phyloP scores from a whole-genome alignment of 2,113 vertebrate species.

The Oreocharis arfaki region DNA sequence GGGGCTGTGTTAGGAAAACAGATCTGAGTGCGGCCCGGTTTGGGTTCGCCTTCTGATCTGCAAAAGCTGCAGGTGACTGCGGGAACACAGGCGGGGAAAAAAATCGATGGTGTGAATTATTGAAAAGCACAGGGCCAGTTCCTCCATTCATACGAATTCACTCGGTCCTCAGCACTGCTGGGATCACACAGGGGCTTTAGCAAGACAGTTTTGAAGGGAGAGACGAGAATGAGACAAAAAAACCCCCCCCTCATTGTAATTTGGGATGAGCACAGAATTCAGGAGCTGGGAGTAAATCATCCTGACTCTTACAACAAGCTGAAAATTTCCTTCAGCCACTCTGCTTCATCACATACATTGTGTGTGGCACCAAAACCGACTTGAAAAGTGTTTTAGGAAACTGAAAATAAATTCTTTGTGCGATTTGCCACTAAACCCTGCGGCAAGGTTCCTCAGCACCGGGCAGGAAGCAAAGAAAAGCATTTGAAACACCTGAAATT shows the following conservation, averaged over 20 bases:
- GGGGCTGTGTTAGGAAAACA: not conserved
- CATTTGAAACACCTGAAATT: not conserved
- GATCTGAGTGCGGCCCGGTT: not conserved
- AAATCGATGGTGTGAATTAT: conserved; percentile 23
- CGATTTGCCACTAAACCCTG: not conserved
- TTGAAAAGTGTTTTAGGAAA: not conserved
- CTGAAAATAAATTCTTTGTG: not conserved
- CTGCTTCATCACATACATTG: not conserved
- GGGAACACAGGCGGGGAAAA: not conserved
- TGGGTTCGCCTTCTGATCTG: not conserved
- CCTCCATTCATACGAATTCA: not conserved
- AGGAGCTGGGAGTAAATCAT: not conserved
- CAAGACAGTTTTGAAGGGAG: not conserved
- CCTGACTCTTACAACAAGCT: not conserved
- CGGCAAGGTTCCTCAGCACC: not conserved
- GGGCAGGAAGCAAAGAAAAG: not conserved
- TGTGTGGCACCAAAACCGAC: not conserved
- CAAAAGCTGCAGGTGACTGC: conserved; percentile 5
- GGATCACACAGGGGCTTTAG: not conserved
- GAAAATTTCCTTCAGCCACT: not conserved
- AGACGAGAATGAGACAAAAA: not conserved
- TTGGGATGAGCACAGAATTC: not conserved
- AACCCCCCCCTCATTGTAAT: not conserved
- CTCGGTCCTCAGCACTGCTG: not conserved
- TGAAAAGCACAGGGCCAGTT: not conserved